Evolutionary conservation across 2,797 vertebrate genomes (phyloP).

Genomic region (Sebastes vulpes): DNA sequence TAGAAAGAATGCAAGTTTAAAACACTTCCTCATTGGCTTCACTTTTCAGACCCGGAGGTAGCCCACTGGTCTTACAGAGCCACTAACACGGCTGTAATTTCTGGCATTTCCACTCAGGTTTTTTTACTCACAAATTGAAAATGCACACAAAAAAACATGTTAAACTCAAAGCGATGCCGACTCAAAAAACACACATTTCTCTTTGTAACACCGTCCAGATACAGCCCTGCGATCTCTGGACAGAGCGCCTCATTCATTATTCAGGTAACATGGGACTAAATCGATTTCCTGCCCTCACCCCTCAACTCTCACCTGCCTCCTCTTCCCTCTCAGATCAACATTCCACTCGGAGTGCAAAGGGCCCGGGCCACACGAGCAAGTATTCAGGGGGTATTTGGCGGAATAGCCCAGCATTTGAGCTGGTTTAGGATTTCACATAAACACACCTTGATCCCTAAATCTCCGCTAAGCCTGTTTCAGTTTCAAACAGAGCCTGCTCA

Average conservation of each 20-base stretch:
- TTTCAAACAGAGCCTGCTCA: conserved; percentile 74
- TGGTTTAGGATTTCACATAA: conserved; percentile 83
- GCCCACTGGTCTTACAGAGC: too few species aligned
- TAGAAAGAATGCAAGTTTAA: too few species aligned
- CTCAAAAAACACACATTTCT: conserved; percentile 20
- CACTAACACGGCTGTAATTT: too few species aligned
- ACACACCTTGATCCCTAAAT: conserved; percentile 86
- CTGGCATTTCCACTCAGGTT: neutral
- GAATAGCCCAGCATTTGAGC: conserved; percentile 65
- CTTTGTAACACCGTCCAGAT: conserved; percentile 19
- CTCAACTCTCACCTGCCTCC: conserved; percentile 73
- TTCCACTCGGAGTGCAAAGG: conserved; percentile 71
- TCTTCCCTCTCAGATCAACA: conserved; percentile 76
- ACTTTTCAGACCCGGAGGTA: too few species aligned
- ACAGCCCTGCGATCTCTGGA: conserved; percentile 51
- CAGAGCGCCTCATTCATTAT: conserved; percentile 82
- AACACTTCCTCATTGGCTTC: too few species aligned
- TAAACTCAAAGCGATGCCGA: neutral
- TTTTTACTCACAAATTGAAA: neutral
- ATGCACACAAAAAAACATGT: neutral
- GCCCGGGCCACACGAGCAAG: conserved; percentile 64
- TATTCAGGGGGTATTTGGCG: conserved; percentile 71
- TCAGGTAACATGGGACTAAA: conserved; percentile 77
- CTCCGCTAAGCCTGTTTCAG: conserved; percentile 80
- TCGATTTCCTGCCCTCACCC: conserved; percentile 75